Percentiles rank a stretch among this genome's conserved stretches.
phyloP scores from a whole-genome alignment of 2,888 invertebrate genomes.

The Drosophila formosana region DNA sequence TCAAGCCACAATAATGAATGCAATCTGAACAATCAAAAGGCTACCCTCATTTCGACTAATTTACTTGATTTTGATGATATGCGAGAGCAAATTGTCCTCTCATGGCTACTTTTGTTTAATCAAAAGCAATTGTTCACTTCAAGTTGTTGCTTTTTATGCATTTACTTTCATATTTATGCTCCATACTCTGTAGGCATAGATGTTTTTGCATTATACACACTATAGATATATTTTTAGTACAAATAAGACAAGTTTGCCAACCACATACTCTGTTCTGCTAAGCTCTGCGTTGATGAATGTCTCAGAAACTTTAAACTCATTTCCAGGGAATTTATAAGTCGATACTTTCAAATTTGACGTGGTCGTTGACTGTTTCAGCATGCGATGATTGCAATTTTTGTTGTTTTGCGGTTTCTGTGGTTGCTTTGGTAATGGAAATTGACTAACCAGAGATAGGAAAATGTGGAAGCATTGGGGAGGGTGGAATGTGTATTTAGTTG shows the following conservation, averaged over 20 bases:
- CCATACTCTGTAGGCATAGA: slow-evolving; percentile 30
- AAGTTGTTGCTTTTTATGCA: slow-evolving; percentile 56
- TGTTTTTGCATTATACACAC: too few relatives aligned
- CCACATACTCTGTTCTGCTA: too few relatives aligned
- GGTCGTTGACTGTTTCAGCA: slow-evolving; percentile 13
- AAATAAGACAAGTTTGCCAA: too few relatives aligned
- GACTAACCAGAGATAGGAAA: slow-evolving; percentile 22
- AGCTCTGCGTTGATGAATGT: too few relatives aligned
- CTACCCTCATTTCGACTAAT: slow-evolving; percentile 79
- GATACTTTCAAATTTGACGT: neutral
- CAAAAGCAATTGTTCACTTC: slow-evolving; percentile 81
- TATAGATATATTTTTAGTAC: too few relatives aligned
- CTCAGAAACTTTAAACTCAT: neutral
- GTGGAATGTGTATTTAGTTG: slow-evolving; percentile 6
- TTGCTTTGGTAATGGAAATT: slow-evolving; percentile 34
- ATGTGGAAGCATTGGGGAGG: slow-evolving; percentile 2
- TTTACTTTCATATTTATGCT: slow-evolving; percentile 20
- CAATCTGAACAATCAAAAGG: slow-evolving; percentile 50
- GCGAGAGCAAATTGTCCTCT: slow-evolving; percentile 52
- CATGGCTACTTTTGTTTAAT: slow-evolving; percentile 80
- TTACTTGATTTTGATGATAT: slow-evolving; percentile 74
- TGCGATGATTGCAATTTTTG: slow-evolving; percentile 49
- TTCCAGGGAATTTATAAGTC: slow-evolving; percentile 24
- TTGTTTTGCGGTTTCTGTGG: slow-evolving; percentile 43
- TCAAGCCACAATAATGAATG: slow-evolving; percentile 18